Conservation (phyloP, 1,140 invertebrate genomes). For the Dendroctonus valens region DNA sequence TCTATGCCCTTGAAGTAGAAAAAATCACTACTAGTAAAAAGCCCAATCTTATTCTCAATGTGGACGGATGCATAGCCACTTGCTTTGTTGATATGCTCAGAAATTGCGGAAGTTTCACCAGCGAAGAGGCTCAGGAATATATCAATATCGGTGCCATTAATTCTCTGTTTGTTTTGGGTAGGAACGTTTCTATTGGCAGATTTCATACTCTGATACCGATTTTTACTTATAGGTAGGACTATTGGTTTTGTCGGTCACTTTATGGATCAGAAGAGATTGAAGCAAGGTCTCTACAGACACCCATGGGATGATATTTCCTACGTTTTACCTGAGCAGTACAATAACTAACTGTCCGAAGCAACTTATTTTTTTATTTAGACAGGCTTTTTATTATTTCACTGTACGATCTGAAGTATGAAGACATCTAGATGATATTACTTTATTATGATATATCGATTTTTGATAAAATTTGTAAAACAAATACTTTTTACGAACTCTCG, state of each 20-base stretch:
- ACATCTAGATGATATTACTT: too few species aligned
- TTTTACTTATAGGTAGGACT: slow-evolving; percentile 76
- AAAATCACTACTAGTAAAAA: slow-evolving; percentile 99
- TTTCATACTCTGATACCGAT: neutral
- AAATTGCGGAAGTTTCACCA: slow-evolving; percentile 89
- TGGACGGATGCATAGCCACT: slow-evolving; percentile 97
- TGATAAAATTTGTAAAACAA: too few species aligned
- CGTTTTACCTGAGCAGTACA: slow-evolving; percentile 78
- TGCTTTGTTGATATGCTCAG: slow-evolving; percentile 96
- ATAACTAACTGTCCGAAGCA: slow-evolving; percentile 32
- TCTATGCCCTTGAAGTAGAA: slow-evolving; percentile 97
- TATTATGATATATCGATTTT: too few species aligned
- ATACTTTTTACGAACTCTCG: too few species aligned
- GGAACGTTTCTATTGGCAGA: neutral
- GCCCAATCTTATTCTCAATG: slow-evolving; percentile 98
- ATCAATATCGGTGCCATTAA: slow-evolving; percentile 98
- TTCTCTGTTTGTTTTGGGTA: slow-evolving; percentile 91
- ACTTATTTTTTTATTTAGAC: neutral
- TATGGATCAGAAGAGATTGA: slow-evolving; percentile 97
- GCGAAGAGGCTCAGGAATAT: slow-evolving; percentile 97
- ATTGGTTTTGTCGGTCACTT: slow-evolving; percentile 99
- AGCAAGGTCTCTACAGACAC: slow-evolving; percentile 98
- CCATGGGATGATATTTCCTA: slow-evolving; percentile 99
- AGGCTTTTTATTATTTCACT: too few species aligned
- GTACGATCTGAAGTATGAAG: too few species aligned